Conservation (phyloP, 2,797 vertebrate genomes). For the Loris lydekkerianus region DNA sequence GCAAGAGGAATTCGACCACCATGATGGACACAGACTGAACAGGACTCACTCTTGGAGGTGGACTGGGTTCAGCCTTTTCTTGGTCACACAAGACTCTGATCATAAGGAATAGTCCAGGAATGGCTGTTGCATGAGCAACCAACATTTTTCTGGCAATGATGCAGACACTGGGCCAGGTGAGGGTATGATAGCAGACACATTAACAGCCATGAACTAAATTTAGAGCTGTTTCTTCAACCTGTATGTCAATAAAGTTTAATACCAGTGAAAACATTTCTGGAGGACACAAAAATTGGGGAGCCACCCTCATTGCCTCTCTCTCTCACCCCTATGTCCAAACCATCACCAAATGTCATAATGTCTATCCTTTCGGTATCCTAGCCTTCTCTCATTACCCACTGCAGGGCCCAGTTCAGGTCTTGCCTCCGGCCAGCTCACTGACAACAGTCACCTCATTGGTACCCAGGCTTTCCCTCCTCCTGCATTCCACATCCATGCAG, state of each 20-base stretch:
- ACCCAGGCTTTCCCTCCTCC: not conserved
- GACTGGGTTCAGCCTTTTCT: not conserved
- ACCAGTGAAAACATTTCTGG: not conserved
- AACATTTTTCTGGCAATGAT: not conserved
- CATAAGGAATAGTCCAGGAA: not conserved
- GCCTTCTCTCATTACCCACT: not conserved
- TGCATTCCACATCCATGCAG: not conserved
- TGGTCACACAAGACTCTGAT: not conserved
- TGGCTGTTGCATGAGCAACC: not conserved
- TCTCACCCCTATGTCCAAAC: not conserved
- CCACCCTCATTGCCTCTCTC: not conserved
- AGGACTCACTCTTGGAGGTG: not conserved
- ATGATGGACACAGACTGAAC: not conserved
- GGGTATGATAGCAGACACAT: not conserved
- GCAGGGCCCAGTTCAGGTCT: not conserved
- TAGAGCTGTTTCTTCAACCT: not conserved
- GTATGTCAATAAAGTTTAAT: not conserved
- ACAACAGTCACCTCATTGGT: not conserved
- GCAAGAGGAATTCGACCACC: not conserved
- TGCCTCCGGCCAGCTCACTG: not conserved
- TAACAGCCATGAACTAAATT: not conserved
- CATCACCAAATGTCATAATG: not conserved
- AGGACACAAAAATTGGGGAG: constrained; percentile 7
- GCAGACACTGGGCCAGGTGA: not conserved
- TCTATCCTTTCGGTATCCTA: not conserved